Evolutionary conservation across 2,113 vertebrate species (phyloP).

Genomic region (Triplophysa tibetana): DNA sequence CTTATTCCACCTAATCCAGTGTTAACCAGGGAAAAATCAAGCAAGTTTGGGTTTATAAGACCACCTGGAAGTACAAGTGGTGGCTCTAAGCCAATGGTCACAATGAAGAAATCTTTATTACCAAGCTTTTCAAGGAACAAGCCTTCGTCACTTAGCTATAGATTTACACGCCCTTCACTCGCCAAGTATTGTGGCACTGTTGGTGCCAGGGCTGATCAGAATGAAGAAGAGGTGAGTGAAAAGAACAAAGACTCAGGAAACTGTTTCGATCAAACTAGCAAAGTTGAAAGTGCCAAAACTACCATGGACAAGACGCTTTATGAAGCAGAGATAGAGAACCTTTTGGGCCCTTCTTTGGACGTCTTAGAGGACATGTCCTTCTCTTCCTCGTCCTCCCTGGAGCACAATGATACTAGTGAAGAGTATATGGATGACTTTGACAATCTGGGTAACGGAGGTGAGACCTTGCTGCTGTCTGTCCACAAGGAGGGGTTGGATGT

Average conservation of each 20-base stretch:
- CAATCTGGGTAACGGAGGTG: constrained; percentile 68
- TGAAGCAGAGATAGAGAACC: constrained; percentile 59
- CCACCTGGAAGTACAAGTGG: constrained; percentile 8
- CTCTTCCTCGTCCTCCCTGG: constrained; percentile 90
- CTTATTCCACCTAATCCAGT: constrained; percentile 22
- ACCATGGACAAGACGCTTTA: background rate
- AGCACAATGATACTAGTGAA: constrained; percentile 89
- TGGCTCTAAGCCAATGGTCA: constrained; percentile 49
- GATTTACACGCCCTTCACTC: constrained; percentile 81
- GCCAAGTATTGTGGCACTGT: constrained; percentile 74
- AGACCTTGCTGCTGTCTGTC: constrained; percentile 61
- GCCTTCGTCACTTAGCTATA: constrained; percentile 79
- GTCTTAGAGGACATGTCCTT: constrained; percentile 94
- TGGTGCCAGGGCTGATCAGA: constrained; percentile 48
- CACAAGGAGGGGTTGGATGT: constrained; percentile 60
- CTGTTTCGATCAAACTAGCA: constrained; percentile 45
- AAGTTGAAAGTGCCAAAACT: constrained; percentile 33
- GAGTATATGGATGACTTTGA: constrained; percentile 96
- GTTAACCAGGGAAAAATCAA: constrained; percentile 12
- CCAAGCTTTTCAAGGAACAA: constrained; percentile 66
- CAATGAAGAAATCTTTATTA: constrained; percentile 81
- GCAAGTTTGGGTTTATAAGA: background rate
- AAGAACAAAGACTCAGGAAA: constrained; percentile 49
- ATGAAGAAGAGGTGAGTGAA: constrained; percentile 40
- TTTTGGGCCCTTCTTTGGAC: constrained; percentile 68